A percentile compares a stretch with the other conserved stretches of the same genome.
Conservation (phyloP, 1,140 invertebrate species). For the Stegodyphus mimosarum region DNA sequence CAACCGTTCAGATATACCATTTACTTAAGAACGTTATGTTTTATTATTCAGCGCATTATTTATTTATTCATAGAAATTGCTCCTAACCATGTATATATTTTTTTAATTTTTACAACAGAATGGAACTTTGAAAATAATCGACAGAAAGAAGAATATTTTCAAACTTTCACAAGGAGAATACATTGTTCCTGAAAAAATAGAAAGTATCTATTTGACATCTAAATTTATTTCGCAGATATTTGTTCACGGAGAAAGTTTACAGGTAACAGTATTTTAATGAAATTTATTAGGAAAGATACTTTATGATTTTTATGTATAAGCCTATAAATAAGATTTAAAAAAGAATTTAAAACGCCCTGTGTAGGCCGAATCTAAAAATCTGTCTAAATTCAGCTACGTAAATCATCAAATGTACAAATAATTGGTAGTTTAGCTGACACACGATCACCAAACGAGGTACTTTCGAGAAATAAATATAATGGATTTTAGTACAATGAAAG, state of each 20-base stretch:
- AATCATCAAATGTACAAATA: neutral
- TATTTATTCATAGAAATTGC: too few species aligned
- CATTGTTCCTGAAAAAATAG: slow-evolving; percentile 98
- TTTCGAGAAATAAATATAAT: too few species aligned
- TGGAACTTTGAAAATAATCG: slow-evolving; percentile 94
- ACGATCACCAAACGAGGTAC: too few species aligned
- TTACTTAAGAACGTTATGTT: too few species aligned
- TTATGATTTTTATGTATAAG: neutral
- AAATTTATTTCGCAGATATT: slow-evolving; percentile 95
- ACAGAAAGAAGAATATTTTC: slow-evolving; percentile 97
- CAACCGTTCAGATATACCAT: too few species aligned
- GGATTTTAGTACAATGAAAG: too few species aligned
- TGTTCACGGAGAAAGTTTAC: slow-evolving; percentile 96
- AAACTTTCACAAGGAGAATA: slow-evolving; percentile 98
- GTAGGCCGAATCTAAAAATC: neutral
- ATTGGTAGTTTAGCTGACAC: too few species aligned
- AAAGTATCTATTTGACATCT: slow-evolving; percentile 94
- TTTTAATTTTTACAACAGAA: slow-evolving; percentile 74
- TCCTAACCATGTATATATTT: too few species aligned
- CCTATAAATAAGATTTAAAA: too few species aligned
- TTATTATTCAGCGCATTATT: too few species aligned
- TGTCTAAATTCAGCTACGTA: neutral
- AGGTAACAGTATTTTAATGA: slow-evolving; percentile 72
- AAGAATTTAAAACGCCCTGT: neutral
- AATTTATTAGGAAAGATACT: neutral